Conservation (phyloP, 2,113 vertebrate genomes). For the Agelaius phoeniceus region DNA sequence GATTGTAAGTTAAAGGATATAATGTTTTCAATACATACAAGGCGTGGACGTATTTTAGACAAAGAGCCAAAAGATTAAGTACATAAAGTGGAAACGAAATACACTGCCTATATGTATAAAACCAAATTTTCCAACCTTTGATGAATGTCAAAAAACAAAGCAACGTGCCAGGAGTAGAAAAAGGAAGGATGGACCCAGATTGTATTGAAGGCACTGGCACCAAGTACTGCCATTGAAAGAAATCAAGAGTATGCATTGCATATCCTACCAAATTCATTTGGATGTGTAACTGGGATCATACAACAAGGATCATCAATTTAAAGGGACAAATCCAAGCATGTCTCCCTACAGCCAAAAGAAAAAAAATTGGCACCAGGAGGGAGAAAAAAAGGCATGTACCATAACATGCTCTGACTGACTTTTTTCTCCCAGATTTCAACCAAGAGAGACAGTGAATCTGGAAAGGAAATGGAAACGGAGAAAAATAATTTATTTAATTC, state of each 20-base stretch:
- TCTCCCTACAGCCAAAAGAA: not conserved
- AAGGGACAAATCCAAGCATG: not conserved
- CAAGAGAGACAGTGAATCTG: not conserved
- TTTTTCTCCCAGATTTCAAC: not conserved
- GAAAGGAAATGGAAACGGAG: slow-evolving; percentile 42
- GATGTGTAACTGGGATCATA: not conserved
- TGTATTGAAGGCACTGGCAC: not conserved
- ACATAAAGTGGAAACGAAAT: slow-evolving; percentile 62
- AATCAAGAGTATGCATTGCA: not conserved
- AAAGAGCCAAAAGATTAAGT: slow-evolving; percentile 71
- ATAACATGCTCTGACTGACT: not conserved
- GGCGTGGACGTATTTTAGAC: slow-evolving; percentile 68
- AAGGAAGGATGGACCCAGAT: slow-evolving; percentile 4
- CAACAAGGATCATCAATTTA: not conserved
- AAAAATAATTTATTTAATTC: slow-evolving; percentile 43
- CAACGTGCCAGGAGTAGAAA: not conserved
- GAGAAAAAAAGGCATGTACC: not conserved
- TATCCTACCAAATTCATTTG: not conserved
- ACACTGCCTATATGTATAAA: slow-evolving; percentile 33
- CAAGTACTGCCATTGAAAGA: not conserved
- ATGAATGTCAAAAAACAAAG: slow-evolving; percentile 55
- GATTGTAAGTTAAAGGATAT: slow-evolving; percentile 72
- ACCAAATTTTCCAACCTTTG: slow-evolving; percentile 61
- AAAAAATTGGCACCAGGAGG: not conserved
- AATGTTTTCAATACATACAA: slow-evolving; percentile 74